These are phyloP conservation scores for Saimiri boliviensis DNA, from an alignment of 2,113 vertebrate species.

Conservation along the genomic window DNA sequence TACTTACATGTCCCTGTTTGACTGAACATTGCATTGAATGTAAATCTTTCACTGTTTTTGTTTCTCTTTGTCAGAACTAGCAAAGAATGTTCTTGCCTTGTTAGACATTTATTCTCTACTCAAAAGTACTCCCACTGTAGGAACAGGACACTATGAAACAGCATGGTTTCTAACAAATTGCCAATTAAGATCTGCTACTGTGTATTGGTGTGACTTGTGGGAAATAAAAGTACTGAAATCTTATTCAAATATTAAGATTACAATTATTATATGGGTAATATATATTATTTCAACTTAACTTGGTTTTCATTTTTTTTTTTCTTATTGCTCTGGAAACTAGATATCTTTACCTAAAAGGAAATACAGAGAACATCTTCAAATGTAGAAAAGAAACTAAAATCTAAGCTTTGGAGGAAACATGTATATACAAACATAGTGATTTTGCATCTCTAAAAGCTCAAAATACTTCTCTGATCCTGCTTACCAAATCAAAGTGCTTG, in stretches of 20 bases:
- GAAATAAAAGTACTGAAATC: background rate
- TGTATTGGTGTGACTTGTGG: background rate
- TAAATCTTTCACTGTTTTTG: background rate
- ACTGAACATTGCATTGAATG: background rate
- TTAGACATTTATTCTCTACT: background rate
- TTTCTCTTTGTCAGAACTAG: background rate
- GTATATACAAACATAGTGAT: background rate
- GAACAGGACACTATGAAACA: background rate
- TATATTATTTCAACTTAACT: background rate
- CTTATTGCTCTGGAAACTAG: background rate
- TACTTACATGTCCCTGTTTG: background rate
- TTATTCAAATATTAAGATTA: background rate
- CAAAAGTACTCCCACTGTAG: background rate
- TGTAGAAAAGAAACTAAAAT: background rate
- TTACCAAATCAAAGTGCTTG: background rate
- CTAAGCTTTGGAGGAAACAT: background rate
- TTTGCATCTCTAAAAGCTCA: background rate
- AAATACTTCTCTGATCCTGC: background rate
- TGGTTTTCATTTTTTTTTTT: background rate
- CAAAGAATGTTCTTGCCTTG: background rate
- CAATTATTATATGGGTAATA: background rate
- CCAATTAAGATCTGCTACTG: background rate
- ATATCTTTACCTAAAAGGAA: background rate
- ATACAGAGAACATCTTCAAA: background rate
- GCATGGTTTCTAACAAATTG: background rate